phyloP scores from a whole-genome alignment of 2,888 invertebrate genomes.

The Hydraecia micacea region DNA sequence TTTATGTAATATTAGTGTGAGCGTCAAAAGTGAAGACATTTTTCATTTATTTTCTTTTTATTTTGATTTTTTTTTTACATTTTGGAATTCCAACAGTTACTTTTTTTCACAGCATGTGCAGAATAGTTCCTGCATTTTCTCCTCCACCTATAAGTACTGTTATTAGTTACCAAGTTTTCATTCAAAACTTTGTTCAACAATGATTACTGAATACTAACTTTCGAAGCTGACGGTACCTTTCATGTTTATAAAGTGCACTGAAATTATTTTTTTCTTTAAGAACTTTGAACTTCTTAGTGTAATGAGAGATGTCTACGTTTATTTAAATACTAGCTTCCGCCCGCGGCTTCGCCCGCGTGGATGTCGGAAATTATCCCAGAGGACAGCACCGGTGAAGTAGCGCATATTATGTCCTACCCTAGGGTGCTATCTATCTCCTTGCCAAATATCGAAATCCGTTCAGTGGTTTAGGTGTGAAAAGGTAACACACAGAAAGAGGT shows the following conservation, averaged over 20 bases:
- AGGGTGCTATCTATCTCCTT: too few species aligned
- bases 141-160: neutral
- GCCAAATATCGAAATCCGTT: too few species aligned
- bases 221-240: constrained; percentile 24
- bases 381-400: too few species aligned
- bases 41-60: too few species aligned
- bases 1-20: constrained; percentile 30
- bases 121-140: neutral
- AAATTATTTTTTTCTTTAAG: constrained; percentile 23
- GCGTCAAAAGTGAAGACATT: neutral
- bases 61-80: neutral
- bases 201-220: neutral
- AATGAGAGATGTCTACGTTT: constrained; percentile 13
- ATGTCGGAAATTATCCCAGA: too few species aligned
- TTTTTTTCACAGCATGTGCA: neutral
- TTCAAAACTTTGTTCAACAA: neutral
- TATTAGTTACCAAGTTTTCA: neutral
- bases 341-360: too few species aligned
- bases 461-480: too few species aligned
- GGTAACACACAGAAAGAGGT: too few species aligned
- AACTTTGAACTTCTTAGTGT: constrained; percentile 9
- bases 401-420: too few species aligned
- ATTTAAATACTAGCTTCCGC: too few species aligned
- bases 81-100: neutral
- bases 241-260: constrained; percentile 56